Percentiles rank a stretch among this genome's conserved stretches.
phyloP scores from a whole-genome alignment of 2,888 invertebrate genomes.

The Hirtodrosophila alboralis region DNA sequence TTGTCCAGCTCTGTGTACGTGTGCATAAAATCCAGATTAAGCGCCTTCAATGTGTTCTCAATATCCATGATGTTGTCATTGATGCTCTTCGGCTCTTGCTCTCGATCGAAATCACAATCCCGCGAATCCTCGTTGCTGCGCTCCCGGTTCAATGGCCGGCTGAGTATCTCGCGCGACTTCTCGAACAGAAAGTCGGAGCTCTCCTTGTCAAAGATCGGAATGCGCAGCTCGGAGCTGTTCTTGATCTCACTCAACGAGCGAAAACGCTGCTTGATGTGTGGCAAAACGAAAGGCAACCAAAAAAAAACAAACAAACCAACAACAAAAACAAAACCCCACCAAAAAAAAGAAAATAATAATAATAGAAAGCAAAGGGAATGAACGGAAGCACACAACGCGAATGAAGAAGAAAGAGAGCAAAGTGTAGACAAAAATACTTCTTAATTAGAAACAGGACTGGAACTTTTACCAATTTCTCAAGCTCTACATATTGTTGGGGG shows the following conservation, averaged over 20 bases:
- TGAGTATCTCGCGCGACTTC: constrained; percentile 88
- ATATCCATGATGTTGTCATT: constrained; percentile 84
- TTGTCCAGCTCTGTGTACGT: constrained; percentile 84
- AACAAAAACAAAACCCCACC: constrained; percentile 49
- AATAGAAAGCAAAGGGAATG: too few relatives aligned
- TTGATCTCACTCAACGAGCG: constrained; percentile 86
- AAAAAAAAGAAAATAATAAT: constrained; percentile 51
- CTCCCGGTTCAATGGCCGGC: constrained; percentile 85
- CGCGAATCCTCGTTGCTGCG: constrained; percentile 26
- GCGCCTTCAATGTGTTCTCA: constrained; percentile 84
- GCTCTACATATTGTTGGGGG: not conserved
- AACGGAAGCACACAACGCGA: constrained; percentile 43
- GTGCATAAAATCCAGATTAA: constrained; percentile 84
- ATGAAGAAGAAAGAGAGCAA: constrained; percentile 46
- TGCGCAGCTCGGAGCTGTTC: constrained; percentile 84
- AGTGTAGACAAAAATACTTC: constrained; percentile 49
- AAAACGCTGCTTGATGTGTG: constrained; percentile 83
- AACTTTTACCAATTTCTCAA: constrained; percentile 7
- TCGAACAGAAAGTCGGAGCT: constrained; percentile 90
- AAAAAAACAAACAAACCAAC: constrained; percentile 47
- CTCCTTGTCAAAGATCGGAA: constrained; percentile 90
- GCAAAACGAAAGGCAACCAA: constrained; percentile 41
- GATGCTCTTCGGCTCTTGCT: constrained; percentile 78
- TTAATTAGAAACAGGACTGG: constrained; percentile 55
- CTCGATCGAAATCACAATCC: constrained; percentile 47